Evolutionary conservation across 2,888 invertebrate genomes (phyloP), one percentile per base, ranked within the genome.

Genomic region (Drosophila mayaguana): DNA sequence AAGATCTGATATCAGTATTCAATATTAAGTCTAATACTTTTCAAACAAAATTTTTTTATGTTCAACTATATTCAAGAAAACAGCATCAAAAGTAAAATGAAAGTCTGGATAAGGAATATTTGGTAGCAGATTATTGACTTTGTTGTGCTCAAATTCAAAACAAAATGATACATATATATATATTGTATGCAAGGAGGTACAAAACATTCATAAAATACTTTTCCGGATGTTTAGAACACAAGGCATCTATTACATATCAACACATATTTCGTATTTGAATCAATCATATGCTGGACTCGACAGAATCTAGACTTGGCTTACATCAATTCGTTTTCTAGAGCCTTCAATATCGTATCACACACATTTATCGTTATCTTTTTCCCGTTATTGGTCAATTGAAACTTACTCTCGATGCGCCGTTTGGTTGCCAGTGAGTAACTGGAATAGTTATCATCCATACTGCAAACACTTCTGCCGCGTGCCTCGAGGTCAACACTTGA

Each of bases 351-450:
- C 45, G 45, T 45, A 22, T 22, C 32, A 18, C n/a, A 50, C 12
- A 50, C 12, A 46, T 46, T 12, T 38, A 48, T 48, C 48, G 28
- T n/a, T n/a, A 25, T 22, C 18, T 22, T 22, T 45, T 3, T 48
- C 34, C 51, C 34, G 34, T 36, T 32, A 36, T 8, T 55, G 36
- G 56, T 42, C 59, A 40, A n/a, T 46, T 34, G 42, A n/a, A 85
- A 91, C 91, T 90, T 90, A 90, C 90, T 73, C 80, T 90, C 90
- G 72, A 75, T 73, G 50, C 94, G 94, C 93, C 94, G 94, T 90
- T 95, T 94, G 40, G 95, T 95, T 91, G 94, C 94, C 93, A 94
- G 94, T 74, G 93, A 95, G 87, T 95, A 94, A 83, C 93, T 93
- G 80, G 95, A 94, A 74, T 85, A 89, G 80, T 91, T 86, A 77